These are phyloP conservation scores for Caenorhabditis wallacei DNA, from an alignment of 2,888 invertebrate species.

Conservation along the genomic window DNA sequence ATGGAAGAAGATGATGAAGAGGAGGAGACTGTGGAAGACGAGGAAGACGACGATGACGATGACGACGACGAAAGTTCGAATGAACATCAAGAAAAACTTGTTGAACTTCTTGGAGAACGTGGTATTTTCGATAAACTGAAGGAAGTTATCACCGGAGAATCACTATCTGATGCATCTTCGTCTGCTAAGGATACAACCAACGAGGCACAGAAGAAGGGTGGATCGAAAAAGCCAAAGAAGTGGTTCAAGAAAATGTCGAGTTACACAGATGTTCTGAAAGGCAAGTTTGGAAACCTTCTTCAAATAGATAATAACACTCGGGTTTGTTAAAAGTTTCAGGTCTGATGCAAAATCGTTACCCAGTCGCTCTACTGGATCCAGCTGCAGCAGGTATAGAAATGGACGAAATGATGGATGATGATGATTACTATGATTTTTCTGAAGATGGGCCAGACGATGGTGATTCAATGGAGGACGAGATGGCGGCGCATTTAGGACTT, in stretches of 20 bases:
- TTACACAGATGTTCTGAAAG: constrained; percentile 71
- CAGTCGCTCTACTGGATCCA: constrained; percentile 50
- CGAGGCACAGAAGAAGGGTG: constrained; percentile 63
- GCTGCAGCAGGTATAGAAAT: constrained; percentile 58
- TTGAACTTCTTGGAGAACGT: constrained; percentile 48
- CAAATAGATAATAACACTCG: not conserved
- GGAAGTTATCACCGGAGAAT: constrained; percentile 56
- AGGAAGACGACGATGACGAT: constrained; percentile 74
- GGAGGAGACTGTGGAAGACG: constrained; percentile 65
- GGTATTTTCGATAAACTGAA: constrained; percentile 58
- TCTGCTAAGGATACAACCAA: constrained; percentile 48
- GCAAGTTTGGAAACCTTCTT: constrained; percentile 2
- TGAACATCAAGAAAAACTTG: constrained; percentile 47
- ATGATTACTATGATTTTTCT: constrained; percentile 71
- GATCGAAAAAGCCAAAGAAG: constrained; percentile 62
- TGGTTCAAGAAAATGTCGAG: constrained; percentile 67
- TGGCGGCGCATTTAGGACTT: constrained; percentile 60
- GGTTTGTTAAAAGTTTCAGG: constrained; percentile 33
- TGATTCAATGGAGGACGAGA: constrained; percentile 66
- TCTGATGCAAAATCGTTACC: constrained; percentile 47
- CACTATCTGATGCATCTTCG: constrained; percentile 31
- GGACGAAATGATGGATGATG: constrained; percentile 75
- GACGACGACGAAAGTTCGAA: constrained; percentile 57
- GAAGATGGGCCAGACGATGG: constrained; percentile 77
- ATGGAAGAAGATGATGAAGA: constrained; percentile 68